A percentile compares a stretch with the other conserved stretches of the same genome.
Evolutionary conservation across 2,113 vertebrate genomes (phyloP).

Genomic region (Heterocephalus glaber): DNA sequence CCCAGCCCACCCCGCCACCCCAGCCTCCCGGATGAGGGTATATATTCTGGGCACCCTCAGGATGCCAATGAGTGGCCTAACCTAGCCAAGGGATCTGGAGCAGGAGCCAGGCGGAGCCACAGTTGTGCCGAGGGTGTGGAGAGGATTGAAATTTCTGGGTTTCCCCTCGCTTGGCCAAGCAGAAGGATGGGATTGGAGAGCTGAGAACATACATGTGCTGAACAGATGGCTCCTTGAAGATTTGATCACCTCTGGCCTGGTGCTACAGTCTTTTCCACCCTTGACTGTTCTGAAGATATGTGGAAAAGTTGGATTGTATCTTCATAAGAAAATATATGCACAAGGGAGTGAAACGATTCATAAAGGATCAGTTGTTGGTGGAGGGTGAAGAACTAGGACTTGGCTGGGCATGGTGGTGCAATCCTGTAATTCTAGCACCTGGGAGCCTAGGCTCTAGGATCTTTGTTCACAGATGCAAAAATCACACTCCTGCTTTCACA

Average conservation of each 20-base stretch:
- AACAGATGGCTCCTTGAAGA: constrained; percentile 24
- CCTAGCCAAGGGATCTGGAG: too few relatives aligned
- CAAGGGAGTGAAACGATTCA: neutral
- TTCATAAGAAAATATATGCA: neutral
- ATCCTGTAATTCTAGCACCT: too few relatives aligned
- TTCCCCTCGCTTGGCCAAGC: neutral
- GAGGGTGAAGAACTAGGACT: neutral
- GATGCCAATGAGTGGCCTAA: too few relatives aligned
- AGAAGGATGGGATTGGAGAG: constrained; percentile 11
- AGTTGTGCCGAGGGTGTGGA: too few relatives aligned
- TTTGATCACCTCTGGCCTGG: neutral
- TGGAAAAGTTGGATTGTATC: neutral
- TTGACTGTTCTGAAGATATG: neutral
- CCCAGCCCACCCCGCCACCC: too few relatives aligned
- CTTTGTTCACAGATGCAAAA: too few relatives aligned
- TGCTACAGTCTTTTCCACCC: neutral
- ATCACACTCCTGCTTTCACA: too few relatives aligned
- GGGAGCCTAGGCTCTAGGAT: too few relatives aligned
- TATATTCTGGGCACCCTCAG: too few relatives aligned
- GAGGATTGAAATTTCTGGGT: constrained; percentile 24
- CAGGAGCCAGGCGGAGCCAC: too few relatives aligned
- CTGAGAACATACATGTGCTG: neutral
- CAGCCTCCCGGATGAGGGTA: too few relatives aligned
- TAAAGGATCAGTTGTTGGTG: neutral
- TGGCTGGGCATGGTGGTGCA: neutral